Evolutionary conservation across 1,140 invertebrate genomes (phyloP), one percentile per base, ranked within the genome.

Genomic region (Hestina assimilis): DNA sequence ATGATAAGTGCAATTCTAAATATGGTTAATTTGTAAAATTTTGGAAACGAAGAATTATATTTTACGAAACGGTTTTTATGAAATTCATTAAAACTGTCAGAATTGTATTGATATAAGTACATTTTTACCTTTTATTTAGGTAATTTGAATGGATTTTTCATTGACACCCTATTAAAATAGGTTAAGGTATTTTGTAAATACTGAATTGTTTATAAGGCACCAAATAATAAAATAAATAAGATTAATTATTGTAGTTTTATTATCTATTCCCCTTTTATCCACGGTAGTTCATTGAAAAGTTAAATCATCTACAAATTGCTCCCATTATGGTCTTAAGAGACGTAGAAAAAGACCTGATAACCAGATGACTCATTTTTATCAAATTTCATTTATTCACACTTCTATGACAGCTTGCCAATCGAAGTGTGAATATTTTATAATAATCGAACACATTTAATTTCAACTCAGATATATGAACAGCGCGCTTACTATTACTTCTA

Each of bases 111-210:
- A 26, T 41, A 48, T 48, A 48, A n/a, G 45, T 57, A 57, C 17
- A 41, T 45, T 45, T 38, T 55, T 57, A 41, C 54, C 54, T 47
- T 45, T 26, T 48, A 15, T 41, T 19, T 48, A 57, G 54, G 54
- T 57, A 50, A 57, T 28, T 57, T 12, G 19, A 24, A 55, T 55
- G 33, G 33, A 47, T 54, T n/a, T 60, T 21, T 48, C 43, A 60
- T 45, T 53, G 45, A 41, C 45, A 59, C 38, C 55, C 43, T 59
- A 50, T 59, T 54, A 20, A 47, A 53, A 50, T 66, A 66, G 63
- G 50, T 64, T 68, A 68, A 68, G 57, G 58, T 68, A 52, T 51
- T 55, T 63, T 68, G 65, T 68, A 68, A 68, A 68, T 68, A 68
- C 57, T 59, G 42, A 43, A 57, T 67, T 54, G 43, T 35, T 54